Percentiles rank a stretch among this genome's conserved stretches.
phyloP scores from a whole-genome alignment of 2,797 vertebrate species.

The Picus viridis region DNA sequence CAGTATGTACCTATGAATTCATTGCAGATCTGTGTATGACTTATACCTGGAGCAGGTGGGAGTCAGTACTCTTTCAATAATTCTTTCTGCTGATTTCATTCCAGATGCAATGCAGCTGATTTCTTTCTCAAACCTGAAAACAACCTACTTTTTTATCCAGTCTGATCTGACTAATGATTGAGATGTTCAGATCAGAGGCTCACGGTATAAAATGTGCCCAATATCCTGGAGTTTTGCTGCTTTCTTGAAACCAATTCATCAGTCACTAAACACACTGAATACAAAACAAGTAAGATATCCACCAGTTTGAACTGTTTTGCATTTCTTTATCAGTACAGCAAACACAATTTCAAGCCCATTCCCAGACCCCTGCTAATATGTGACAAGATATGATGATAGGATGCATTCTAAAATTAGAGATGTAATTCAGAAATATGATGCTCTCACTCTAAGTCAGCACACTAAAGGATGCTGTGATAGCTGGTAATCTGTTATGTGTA shows the following conservation, averaged over 20 bases:
- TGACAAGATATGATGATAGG: not conserved
- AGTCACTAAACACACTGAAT: slow-evolving; percentile 56
- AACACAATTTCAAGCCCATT: slow-evolving; percentile 44
- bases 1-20: not conserved
- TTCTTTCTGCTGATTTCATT: not conserved
- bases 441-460: not conserved
- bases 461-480: not conserved
- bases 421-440: not conserved
- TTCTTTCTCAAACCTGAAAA: slow-evolving; percentile 7
- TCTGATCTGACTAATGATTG: slow-evolving; percentile 10
- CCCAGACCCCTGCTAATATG: not conserved
- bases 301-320: slow-evolving; percentile 22
- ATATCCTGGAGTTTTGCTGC: slow-evolving; percentile 6
- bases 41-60: not conserved
- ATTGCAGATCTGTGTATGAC: not conserved
- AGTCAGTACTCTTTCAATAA: not conserved
- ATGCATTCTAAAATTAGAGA: not conserved
- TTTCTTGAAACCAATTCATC: slow-evolving; percentile 37
- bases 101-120: not conserved
- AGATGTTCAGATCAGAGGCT: slow-evolving; percentile 27
- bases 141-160: not conserved
- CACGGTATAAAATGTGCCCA: not conserved
- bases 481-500: not conserved
- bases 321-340: slow-evolving; percentile 19
- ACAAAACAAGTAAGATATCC: slow-evolving; percentile 49